Base-by-base conservation (phyloP, 2,113 vertebrate genomes). In the Cnemophilus loriae region DNA sequence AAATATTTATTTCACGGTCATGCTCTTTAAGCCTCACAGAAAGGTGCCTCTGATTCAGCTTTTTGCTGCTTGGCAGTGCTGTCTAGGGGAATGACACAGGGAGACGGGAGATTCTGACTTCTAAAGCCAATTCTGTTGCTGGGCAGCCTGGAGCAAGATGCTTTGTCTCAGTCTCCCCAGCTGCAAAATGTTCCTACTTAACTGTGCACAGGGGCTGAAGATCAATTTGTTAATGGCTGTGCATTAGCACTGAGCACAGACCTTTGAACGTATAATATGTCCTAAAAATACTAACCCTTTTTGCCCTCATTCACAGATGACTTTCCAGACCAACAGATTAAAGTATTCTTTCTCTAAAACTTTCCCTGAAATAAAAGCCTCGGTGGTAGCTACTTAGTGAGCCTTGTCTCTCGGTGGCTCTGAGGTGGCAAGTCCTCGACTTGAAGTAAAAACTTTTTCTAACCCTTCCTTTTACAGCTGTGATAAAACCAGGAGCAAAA, bases 191-290 rank as follows among this genome's bases (percentile, higher is more conserved):
- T 75, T 52, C 59, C 64, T 67, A 22, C 79, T 91, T 78, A 81
- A 47, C 76, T 33, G 47, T 3, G 3, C 64, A 46, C 56, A 37
- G 73, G 33, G 56, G 33, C 37, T 86, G 75, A 70, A 89, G 92
- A 95, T 93, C 95, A 94, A 81, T 95, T 96, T 94, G 81, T 80
- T 96, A 96, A 96, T 91, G 63, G 71, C 50, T 88, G 60, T 63
- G 64, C 86, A 89, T 92, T 93, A 87, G 73, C 83, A 28, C 56
- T 18, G 33, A 50, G 60, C 50, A 50, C 27, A 84, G 79, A 17
- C 69, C 56, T 97, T 90, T 97, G 84, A 95, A 90, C 52, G 2
- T 59, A 70, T 64, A 60, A 86, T 46, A 56, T 23, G 32, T 52
- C 92, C 90, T 91, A 95, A 95, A 96, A 96, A 96, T 88, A 86